These are phyloP conservation scores for Rhincodon typus DNA, from an alignment of 2,797 vertebrate genomes.

Conservation along the genomic window DNA sequence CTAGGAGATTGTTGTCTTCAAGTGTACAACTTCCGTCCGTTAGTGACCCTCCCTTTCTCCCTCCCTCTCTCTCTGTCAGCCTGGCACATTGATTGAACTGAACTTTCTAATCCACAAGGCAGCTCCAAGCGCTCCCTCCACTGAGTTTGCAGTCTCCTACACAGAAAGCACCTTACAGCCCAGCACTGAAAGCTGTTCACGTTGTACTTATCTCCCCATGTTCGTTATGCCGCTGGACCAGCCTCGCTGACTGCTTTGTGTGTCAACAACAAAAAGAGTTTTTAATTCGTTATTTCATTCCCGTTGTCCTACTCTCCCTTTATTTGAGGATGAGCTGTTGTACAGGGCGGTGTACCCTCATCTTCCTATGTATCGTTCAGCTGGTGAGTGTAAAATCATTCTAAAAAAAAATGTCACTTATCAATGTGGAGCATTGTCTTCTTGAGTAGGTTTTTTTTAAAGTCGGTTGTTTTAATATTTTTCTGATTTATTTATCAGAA, in stretches of 20 bases:
- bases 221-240: not conserved
- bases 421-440: not conserved
- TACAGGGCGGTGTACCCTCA: slow-evolving; percentile 75
- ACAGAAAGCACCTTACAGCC: not conserved
- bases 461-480: not conserved
- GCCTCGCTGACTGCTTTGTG: not conserved
- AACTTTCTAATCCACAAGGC: slow-evolving; percentile 3
- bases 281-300: not conserved
- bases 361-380: slow-evolving; percentile 79
- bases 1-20: not conserved
- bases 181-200: not conserved
- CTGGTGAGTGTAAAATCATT: slow-evolving; percentile 63
- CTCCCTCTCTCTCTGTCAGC: not conserved
- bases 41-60: slow-evolving; percentile 9
- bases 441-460: not conserved
- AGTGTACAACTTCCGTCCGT: slow-evolving; percentile 21
- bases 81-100: not conserved
- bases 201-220: not conserved
- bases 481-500: not conserved
- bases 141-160: too few relatives aligned
- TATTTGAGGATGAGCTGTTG: slow-evolving; percentile 73
- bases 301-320: not conserved
- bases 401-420: not conserved
- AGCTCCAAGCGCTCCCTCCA: not conserved
- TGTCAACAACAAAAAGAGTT: not conserved